phyloP scores from a whole-genome alignment of 2,888 invertebrate species.

The Chalcis sispes region DNA sequence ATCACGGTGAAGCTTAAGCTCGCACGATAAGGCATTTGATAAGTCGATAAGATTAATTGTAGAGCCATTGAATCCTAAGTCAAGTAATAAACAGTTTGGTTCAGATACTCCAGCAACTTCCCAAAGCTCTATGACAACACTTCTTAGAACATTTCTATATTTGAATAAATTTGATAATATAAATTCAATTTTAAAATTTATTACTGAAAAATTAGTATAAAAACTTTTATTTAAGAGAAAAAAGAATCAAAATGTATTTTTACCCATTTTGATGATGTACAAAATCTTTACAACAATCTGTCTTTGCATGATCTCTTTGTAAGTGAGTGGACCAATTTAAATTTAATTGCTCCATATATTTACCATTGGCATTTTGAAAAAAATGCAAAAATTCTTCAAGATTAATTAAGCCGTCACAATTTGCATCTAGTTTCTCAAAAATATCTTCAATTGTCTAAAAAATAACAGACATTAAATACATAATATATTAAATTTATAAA shows the following conservation, averaged over 20 bases:
- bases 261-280: constrained; percentile 61
- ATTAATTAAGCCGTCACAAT: constrained; percentile 81
- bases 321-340: constrained; percentile 61
- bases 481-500: neutral
- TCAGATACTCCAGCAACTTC: constrained; percentile 83
- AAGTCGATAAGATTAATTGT: constrained; percentile 81
- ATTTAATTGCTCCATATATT: constrained; percentile 62
- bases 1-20: constrained; percentile 77
- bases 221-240: neutral
- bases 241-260: constrained; percentile 24
- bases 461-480: constrained; percentile 38
- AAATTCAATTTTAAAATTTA: constrained; percentile 1
- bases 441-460: constrained; percentile 79
- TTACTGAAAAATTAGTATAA: neutral
- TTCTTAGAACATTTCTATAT: constrained; percentile 62
- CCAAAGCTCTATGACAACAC: constrained; percentile 83
- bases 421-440: constrained; percentile 81
- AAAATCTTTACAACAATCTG: constrained; percentile 63
- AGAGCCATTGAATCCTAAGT: constrained; percentile 81
- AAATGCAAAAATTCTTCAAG: constrained; percentile 82
- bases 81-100: constrained; percentile 81
- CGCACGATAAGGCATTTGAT: constrained; percentile 83
- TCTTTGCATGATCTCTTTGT: constrained; percentile 55
- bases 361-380: constrained; percentile 77
- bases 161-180: neutral